These are phyloP conservation scores for Heterodera carotae DNA, from an alignment of 1,140 invertebrate genomes.

Conservation along the genomic window DNA sequence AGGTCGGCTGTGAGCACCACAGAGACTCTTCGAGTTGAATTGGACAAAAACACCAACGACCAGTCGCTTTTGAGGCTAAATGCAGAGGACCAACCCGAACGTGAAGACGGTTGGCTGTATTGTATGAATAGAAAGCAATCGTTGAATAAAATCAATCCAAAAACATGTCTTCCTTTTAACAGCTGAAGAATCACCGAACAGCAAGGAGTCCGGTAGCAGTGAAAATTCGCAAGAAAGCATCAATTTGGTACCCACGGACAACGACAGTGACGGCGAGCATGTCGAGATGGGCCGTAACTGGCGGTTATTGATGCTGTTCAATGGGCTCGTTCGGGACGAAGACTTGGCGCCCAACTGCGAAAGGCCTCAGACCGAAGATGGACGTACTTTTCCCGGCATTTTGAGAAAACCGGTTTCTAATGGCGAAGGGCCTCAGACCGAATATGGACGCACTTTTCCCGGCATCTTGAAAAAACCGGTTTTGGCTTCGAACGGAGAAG, in stretches of 20 bases:
- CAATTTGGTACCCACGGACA: not conserved
- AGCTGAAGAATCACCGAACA: not conserved
- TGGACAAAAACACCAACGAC: not conserved
- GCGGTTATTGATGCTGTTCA: constrained; percentile 31
- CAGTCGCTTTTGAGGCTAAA: not conserved
- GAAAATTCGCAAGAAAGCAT: constrained; percentile 1
- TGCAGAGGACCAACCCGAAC: not conserved
- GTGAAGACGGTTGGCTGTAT: not conserved
- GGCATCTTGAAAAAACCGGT: not conserved
- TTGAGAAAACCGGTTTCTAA: not conserved
- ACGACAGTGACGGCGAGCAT: constrained; percentile 22
- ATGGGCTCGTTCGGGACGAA: constrained; percentile 30
- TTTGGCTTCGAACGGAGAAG: too few relatives aligned
- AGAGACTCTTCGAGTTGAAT: not conserved
- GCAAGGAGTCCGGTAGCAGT: not conserved
- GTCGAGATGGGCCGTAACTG: constrained; percentile 43
- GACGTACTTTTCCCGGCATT: constrained; percentile 21
- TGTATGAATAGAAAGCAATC: not conserved
- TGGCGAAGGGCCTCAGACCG: constrained; percentile 40
- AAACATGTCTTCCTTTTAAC: not conserved
- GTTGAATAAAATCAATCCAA: not conserved
- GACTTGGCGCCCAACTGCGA: constrained; percentile 40
- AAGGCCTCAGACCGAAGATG: constrained; percentile 37
- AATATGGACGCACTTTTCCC: constrained; percentile 29
- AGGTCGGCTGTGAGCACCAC: too few relatives aligned